A percentile compares a stretch with the other conserved stretches of the same genome.
phyloP scores from a whole-genome alignment of 2,113 vertebrate genomes.

The Psephotus haematonotus region DNA sequence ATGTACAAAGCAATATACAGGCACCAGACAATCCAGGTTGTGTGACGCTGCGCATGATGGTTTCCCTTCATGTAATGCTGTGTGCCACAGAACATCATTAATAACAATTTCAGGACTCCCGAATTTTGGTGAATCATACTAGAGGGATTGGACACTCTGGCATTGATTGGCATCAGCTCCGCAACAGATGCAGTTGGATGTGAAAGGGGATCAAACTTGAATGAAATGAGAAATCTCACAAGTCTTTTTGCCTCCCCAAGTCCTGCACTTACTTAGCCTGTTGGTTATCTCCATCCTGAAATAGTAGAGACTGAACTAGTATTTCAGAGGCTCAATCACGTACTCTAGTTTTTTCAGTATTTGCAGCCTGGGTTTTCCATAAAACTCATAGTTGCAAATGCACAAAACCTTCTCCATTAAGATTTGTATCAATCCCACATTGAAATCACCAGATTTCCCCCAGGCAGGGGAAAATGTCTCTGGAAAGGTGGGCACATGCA shows the following conservation, averaged over 20 bases:
- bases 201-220: neutral
- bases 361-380: neutral
- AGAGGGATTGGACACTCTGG: neutral
- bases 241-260: neutral
- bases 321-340: neutral
- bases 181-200: neutral
- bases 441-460: neutral
- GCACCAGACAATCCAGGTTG: neutral
- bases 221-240: neutral
- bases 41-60: neutral
- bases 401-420: neutral
- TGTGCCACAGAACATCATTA: neutral
- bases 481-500: neutral
- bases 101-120: neutral
- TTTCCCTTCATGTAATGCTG: neutral
- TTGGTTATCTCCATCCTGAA: neutral
- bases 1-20: conserved; percentile 41
- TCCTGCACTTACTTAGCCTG: neutral
- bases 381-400: neutral
- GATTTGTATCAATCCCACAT: fast-evolving
- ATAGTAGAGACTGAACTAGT: neutral
- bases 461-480: neutral
- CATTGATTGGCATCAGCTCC: neutral
- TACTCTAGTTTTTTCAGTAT: neutral
- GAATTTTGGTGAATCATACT: neutral